Conservation (phyloP, 2,113 vertebrate species). For the Urocolius indicus region DNA sequence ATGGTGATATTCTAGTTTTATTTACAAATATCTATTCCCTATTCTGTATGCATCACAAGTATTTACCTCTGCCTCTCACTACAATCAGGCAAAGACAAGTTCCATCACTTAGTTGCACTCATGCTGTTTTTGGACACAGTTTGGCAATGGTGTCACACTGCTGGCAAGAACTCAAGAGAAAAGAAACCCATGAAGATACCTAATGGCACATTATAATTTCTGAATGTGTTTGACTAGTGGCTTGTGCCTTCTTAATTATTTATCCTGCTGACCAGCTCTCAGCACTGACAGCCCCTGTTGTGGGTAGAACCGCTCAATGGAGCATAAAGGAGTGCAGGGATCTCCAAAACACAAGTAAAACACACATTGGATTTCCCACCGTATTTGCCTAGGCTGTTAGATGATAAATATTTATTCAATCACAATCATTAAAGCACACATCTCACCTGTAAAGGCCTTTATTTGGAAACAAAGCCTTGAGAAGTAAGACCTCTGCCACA, state of each 20-base stretch:
- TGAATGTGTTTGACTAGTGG: background rate
- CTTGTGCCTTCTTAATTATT: background rate
- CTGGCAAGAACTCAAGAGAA: background rate
- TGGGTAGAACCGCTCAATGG: background rate
- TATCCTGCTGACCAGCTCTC: background rate
- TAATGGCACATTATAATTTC: background rate
- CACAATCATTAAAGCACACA: background rate
- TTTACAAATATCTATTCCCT: background rate
- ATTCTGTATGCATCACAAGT: background rate
- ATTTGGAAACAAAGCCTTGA: background rate
- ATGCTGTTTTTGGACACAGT: background rate
- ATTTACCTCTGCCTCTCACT: background rate
- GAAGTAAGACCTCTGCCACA: background rate
- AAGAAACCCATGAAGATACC: background rate
- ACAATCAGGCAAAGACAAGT: background rate
- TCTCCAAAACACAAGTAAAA: slow-evolving; percentile 10
- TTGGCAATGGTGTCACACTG: background rate
- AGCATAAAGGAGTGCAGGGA: background rate
- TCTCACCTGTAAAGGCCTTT: background rate
- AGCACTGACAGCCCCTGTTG: background rate
- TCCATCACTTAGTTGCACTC: background rate
- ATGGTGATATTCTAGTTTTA: background rate
- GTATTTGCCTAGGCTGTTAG: background rate
- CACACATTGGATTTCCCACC: background rate
- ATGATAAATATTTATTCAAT: slow-evolving; percentile 13